phyloP scores from a whole-genome alignment of 2,113 vertebrate species.

The Willisornis vidua region DNA sequence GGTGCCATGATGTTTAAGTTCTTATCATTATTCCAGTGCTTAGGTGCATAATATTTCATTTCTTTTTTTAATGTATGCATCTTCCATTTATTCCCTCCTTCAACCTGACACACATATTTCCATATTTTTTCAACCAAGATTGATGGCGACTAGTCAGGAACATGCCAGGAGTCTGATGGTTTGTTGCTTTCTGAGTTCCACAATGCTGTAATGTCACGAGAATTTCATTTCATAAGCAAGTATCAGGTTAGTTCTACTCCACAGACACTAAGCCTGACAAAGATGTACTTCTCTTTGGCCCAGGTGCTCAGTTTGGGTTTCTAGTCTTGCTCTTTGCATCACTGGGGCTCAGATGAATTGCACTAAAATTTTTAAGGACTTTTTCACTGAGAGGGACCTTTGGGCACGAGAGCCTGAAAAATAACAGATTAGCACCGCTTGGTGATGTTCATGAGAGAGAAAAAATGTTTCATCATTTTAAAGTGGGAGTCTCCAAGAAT shows the following conservation, averaged over 20 bases:
- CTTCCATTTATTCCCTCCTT: not conserved
- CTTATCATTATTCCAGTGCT: not conserved
- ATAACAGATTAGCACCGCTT: not conserved
- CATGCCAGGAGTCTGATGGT: not conserved
- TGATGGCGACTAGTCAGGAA: accelerated
- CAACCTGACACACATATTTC: not conserved
- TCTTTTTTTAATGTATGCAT: not conserved
- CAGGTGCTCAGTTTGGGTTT: not conserved
- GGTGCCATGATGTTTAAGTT: not conserved
- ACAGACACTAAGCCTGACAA: not conserved
- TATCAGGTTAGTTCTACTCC: not conserved
- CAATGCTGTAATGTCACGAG: not conserved
- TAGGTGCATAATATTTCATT: not conserved
- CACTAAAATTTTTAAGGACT: not conserved
- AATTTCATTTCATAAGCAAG: not conserved
- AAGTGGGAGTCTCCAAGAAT: not conserved
- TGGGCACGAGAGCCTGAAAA: not conserved
- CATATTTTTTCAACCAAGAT: not conserved
- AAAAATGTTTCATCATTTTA: not conserved
- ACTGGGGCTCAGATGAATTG: not conserved
- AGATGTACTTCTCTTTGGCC: not conserved
- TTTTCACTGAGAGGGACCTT: not conserved
- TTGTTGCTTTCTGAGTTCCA: not conserved
- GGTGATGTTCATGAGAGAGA: not conserved
- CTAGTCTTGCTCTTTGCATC: not conserved